Evolutionary conservation across 2,113 vertebrate species (phyloP).

Genomic region (Coryphaenoides rupestris): DNA sequence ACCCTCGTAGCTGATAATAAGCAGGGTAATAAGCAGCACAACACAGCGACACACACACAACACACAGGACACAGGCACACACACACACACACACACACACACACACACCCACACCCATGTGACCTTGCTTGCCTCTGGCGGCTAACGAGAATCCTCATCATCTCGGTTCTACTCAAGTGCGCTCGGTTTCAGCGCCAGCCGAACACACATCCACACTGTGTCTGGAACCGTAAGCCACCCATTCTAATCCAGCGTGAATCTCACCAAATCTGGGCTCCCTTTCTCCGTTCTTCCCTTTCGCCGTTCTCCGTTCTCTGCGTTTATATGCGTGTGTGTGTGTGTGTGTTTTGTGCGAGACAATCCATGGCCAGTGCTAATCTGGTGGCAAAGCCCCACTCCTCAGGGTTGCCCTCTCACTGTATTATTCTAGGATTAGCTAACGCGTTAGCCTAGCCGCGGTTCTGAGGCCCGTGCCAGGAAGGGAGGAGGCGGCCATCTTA

Average conservation of each 20-base stretch:
- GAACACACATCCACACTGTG: slow-evolving; percentile 46
- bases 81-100: neutral
- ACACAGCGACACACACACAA: slow-evolving; percentile 15
- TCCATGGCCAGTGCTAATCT: slow-evolving; percentile 62
- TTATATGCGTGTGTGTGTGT: slow-evolving; percentile 19
- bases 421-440: slow-evolving; percentile 66
- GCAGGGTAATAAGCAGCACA: neutral
- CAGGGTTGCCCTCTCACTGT: slow-evolving; percentile 47
- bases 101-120: slow-evolving; percentile 24
- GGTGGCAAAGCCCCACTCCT: slow-evolving; percentile 51
- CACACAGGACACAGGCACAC: too few species aligned
- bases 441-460: slow-evolving; percentile 58
- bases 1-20: neutral
- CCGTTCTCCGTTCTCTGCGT: slow-evolving; percentile 20
- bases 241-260: slow-evolving; percentile 55
- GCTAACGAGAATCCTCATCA: slow-evolving; percentile 33
- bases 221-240: slow-evolving; percentile 51
- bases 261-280: slow-evolving; percentile 47
- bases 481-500: slow-evolving; percentile 63
- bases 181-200: slow-evolving; percentile 23
- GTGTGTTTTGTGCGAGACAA: slow-evolving; percentile 17
- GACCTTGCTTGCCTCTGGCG: slow-evolving; percentile 41
- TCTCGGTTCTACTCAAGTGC: slow-evolving; percentile 44
- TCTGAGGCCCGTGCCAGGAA: slow-evolving; percentile 46
- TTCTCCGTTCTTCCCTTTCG: slow-evolving; percentile 4